Evolutionary conservation across 1,140 invertebrate species (phyloP), one percentile per base, ranked within the genome.

Genomic region (Monochamus saltuarius): DNA sequence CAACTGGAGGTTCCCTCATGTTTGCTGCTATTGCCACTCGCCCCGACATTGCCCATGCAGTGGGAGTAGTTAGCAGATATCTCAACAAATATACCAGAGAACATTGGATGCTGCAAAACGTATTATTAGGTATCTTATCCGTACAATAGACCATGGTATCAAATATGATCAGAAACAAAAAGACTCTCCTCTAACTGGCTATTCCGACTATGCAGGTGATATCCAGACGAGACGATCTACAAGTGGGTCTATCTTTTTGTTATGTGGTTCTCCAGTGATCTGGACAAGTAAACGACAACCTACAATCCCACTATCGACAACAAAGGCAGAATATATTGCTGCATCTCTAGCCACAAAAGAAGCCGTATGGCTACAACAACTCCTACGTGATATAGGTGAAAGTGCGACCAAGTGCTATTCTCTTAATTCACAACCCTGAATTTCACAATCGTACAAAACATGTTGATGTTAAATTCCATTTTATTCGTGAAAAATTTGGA

Each of bases 31-130:
- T 40, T 22, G 36, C 16, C 29, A 43, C 53, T 13, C 22, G 53
- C 16, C 53, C 53, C 14, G 53, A 56, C 19, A 45, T 42, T 7
- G 38, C 39, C 7, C 45, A 43, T 45, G 38, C 53, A 43, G 40
- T 56, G 0, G 13, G 36, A 13, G 38, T 40, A 22, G 37, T 56
- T n/a, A 56, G 40, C 22, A 9, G 40, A 43, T 56, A 36, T 56
- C 14, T 56, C n/a, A 10, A 9, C 36, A 56, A 43, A 22, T 10
- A 40, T 35, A 22, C 19, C 9, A n/a, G 43, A 19, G 37, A 37
- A 7, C 53, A 55, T 22, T 55, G 53, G 53, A 40, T 10, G 47
- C 47, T 7, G 16, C 74, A 4, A 43, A 43, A n/a, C 4, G 40
- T 4, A 43, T 43, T 7, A 13, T 43, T 4, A 43, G 40, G n/a